Evolutionary conservation across 2,797 vertebrate species (phyloP), one percentile per base, ranked within the genome.

Genomic region (Ispidina lecontei): DNA sequence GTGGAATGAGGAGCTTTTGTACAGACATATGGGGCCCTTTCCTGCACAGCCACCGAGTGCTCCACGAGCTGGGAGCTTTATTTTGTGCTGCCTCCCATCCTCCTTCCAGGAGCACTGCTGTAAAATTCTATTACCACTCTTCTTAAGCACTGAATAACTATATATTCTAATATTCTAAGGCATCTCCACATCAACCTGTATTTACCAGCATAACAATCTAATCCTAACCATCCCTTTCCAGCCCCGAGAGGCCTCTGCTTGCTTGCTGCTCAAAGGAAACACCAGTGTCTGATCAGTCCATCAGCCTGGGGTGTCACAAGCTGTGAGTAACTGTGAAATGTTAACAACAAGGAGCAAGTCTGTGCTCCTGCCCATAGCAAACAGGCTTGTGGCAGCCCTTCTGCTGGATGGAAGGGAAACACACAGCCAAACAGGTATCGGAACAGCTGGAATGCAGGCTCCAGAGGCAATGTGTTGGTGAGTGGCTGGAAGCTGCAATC

Each of bases 261-360:
- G 98, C 98, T 35, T 97, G 98, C 11, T 99, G 98, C 96, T 98
- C 98, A 14, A 97, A 96, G 76, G 98, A 97, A 97, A 98, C 86
- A 98, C 97, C 0, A 98, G 58, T 98, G 94, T 8, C 96, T 94
- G 84, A 98, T 95, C 92, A 97, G 84, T 98, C 98, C 39, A 55
- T 98, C 98, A 58, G 98, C 97, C 46, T 98, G 98, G 98, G 95
- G 95, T n/a, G 92, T 60, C 19, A 81, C 74, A 85, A 95, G 83
- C 1, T 93, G 95, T 89, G 54, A 97, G 96, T 69, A 58, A 31
- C 35, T 68, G 49, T 10, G 31, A 63, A 72, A 82, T 13, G 15
- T 39, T 23, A 35, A 58, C n/a, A 85, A 41, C 16, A 15, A 43
- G 10, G 8, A 31, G 31, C 9, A 33, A 29, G 29, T 26, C 67